These are phyloP conservation scores for Campoletis sonorensis DNA, from an alignment of 1,140 invertebrate genomes.

Conservation along the genomic window DNA sequence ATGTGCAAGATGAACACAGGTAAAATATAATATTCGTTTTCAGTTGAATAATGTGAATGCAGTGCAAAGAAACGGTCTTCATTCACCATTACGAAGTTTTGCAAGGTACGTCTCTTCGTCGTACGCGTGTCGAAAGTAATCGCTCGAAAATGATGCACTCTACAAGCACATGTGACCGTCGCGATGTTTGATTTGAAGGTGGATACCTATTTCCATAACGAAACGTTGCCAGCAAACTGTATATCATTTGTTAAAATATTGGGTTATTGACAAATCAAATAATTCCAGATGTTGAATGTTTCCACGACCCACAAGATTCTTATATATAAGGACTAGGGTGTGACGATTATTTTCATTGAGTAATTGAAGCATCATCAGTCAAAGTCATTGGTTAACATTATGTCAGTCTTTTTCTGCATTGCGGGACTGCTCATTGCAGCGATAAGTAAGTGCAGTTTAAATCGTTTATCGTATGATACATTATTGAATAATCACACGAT, in stretches of 20 bases:
- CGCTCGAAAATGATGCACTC: neutral
- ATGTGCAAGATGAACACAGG: no score
- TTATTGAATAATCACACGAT: no score
- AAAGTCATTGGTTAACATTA: neutral
- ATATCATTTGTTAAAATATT: neutral
- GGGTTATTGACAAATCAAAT: neutral
- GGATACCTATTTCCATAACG: neutral
- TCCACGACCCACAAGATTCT: neutral
- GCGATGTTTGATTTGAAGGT: neutral
- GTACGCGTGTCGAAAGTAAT: no score
- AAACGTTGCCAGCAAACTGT: neutral
- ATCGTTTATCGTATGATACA: no score
- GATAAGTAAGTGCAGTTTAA: no score
- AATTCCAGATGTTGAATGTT: neutral
- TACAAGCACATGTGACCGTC: neutral
- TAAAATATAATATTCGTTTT: no score
- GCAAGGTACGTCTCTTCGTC: no score
- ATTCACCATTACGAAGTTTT: no score
- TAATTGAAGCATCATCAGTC: neutral
- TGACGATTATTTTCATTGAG: neutral
- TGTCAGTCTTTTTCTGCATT: neutral
- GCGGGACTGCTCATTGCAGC: no score
- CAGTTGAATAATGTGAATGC: no score
- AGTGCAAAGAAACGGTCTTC: no score
- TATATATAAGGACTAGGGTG: neutral